Conservation (phyloP, 1,140 invertebrate species). For the Atta cephalotes region DNA sequence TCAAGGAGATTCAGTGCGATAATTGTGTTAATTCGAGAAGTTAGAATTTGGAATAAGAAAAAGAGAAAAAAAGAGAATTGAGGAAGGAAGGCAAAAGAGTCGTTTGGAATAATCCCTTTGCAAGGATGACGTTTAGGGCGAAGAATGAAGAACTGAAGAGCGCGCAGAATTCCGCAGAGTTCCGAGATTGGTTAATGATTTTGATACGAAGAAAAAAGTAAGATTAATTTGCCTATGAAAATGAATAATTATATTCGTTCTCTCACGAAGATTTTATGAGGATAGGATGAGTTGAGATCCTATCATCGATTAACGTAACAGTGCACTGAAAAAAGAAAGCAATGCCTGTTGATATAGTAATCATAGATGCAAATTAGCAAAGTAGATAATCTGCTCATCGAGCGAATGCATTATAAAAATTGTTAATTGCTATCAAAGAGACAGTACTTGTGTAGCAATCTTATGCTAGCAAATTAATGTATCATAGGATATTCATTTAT, state of each 20-base stretch:
- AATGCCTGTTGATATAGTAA: background rate
- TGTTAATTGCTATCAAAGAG: no score
- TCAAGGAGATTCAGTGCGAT: slow-evolving; percentile 78
- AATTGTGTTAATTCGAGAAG: slow-evolving; percentile 83
- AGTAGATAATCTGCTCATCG: no score
- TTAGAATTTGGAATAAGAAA: background rate
- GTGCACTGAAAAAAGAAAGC: background rate
- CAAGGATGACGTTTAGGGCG: slow-evolving; percentile 82
- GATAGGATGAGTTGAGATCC: background rate
- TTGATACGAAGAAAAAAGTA: slow-evolving; percentile 84
- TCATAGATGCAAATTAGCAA: background rate
- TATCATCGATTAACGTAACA: background rate
- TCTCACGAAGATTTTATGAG: background rate
- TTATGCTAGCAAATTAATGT: no score
- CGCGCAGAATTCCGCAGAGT: slow-evolving; percentile 39
- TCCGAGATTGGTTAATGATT: slow-evolving; percentile 83
- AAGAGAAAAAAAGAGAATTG: background rate
- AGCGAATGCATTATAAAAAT: no score
- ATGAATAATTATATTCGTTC: slow-evolving; percentile 78
- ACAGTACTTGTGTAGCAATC: no score
- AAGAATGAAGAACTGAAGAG: slow-evolving; percentile 38
- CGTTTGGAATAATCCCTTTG: slow-evolving; percentile 66
- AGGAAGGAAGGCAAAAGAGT: background rate
- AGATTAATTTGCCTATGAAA: slow-evolving; percentile 84
- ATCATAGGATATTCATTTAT: no score